A percentile compares a stretch with the other conserved stretches of the same genome.
phyloP scores from a whole-genome alignment of 2,797 vertebrate species.

The Pangasius macronema region DNA sequence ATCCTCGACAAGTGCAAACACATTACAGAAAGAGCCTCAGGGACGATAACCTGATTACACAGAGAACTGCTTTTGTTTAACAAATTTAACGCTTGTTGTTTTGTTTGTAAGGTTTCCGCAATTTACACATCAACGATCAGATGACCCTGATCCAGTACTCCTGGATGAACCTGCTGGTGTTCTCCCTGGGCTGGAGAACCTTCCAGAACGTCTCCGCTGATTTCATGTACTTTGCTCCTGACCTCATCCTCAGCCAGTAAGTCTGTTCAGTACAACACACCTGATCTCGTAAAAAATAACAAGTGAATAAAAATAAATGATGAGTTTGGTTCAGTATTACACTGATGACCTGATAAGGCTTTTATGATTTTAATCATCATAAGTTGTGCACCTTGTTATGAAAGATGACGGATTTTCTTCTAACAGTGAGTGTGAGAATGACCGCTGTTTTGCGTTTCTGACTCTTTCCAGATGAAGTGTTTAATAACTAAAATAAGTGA shows the following conservation, averaged over 20 bases:
- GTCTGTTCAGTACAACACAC: slow-evolving; percentile 61
- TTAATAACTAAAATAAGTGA: not conserved
- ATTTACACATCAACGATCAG: slow-evolving; percentile 94
- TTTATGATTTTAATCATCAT: not conserved
- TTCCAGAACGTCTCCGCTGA: slow-evolving; percentile 93
- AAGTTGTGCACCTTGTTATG: too few relatives aligned
- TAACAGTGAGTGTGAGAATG: not conserved
- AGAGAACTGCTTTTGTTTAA: not conserved
- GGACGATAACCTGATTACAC: too few relatives aligned
- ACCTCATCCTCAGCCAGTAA: slow-evolving; percentile 94
- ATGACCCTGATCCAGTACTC: slow-evolving; percentile 99
- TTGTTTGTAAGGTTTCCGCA: slow-evolving; percentile 86
- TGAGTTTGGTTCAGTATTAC: not conserved
- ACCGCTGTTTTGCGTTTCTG: not conserved
- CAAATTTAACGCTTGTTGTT: not conserved
- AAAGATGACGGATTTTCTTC: not conserved
- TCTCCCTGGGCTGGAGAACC: slow-evolving; percentile 94
- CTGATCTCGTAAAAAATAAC: not conserved
- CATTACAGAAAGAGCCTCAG: not conserved
- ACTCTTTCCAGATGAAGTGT: not conserved
- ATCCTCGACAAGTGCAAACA: not conserved
- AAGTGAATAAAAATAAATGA: not conserved
- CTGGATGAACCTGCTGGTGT: slow-evolving; percentile 98
- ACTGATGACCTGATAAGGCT: not conserved
- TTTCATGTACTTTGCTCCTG: slow-evolving; percentile 95